Conservation (phyloP, 2,888 invertebrate genomes). For the Acronicta aceris region DNA sequence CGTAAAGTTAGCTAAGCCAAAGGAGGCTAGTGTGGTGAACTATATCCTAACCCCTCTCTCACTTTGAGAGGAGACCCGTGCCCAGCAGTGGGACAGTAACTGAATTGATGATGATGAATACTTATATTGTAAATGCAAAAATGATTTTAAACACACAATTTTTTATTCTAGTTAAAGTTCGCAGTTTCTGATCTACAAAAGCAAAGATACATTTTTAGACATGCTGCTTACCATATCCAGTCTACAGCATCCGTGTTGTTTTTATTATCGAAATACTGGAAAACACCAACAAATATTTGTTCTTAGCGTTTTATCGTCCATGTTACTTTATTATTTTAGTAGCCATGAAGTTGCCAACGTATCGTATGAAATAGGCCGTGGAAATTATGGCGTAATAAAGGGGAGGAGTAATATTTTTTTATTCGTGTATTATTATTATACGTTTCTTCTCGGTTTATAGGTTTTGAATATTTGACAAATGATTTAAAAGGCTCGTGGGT, state of each 20-base stretch:
- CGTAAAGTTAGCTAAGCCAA: no score
- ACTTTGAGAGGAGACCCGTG: no score
- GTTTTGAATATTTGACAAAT: background rate
- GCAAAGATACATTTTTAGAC: background rate
- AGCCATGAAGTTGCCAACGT: conserved; percentile 52
- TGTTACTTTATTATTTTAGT: conserved; percentile 67
- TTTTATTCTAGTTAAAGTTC: no score
- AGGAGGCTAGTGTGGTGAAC: no score
- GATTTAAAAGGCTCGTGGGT: no score
- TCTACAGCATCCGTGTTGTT: conserved; percentile 8
- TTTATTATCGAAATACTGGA: conserved; percentile 61
- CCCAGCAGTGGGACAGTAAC: no score
- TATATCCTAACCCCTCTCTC: no score
- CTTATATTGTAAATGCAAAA: no score
- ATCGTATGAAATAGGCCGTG: conserved; percentile 39
- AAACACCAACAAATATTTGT: conserved; percentile 70
- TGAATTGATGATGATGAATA: no score
- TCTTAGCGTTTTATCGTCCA: conserved; percentile 62
- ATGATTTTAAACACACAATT: no score
- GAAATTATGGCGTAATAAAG: conserved; percentile 56
- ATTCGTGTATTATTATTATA: conserved; percentile 34
- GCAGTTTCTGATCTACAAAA: no score
- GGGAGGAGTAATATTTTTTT: conserved; percentile 57
- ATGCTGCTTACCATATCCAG: conserved; percentile 12
- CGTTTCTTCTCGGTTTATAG: background rate